These are phyloP conservation scores for Cebus imitator DNA, from an alignment of 2,113 vertebrate genomes.

Conservation along the genomic window DNA sequence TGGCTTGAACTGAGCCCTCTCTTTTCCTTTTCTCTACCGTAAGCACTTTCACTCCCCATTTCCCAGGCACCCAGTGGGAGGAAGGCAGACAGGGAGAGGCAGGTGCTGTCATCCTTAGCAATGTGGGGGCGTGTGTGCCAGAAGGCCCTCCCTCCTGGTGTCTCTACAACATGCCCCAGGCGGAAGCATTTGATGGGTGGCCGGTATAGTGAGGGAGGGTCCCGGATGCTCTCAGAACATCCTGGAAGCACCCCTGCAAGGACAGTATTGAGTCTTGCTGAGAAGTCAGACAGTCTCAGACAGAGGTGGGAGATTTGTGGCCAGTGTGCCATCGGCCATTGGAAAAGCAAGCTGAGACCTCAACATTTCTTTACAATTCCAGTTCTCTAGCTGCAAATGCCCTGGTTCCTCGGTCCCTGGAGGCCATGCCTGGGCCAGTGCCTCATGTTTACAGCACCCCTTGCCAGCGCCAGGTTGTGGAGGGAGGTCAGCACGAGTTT, in stretches of 20 bases:
- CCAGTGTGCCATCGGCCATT: accelerated
- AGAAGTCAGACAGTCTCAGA: neutral
- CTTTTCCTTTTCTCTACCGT: neutral
- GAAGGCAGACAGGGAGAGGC: neutral
- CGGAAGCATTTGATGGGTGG: neutral
- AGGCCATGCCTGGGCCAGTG: neutral
- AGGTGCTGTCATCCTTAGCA: neutral
- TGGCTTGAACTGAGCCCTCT: neutral
- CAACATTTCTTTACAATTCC: neutral
- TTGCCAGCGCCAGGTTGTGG: neutral
- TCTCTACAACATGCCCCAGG: accelerated
- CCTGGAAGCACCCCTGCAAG: neutral
- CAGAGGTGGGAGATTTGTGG: accelerated
- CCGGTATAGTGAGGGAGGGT: neutral
- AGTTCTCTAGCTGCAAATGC: neutral
- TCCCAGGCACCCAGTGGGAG: neutral
- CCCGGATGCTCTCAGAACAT: neutral
- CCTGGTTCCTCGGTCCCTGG: accelerated
- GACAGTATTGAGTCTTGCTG: neutral
- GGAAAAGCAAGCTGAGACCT: neutral
- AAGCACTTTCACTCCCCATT: neutral
- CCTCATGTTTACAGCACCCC: neutral
- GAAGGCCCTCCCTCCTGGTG: neutral
- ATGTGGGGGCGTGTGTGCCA: accelerated
- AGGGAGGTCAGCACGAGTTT: neutral